A percentile compares a stretch with the other conserved stretches of the same genome.
phyloP scores from a whole-genome alignment of 2,113 vertebrate genomes.

The Grantiella picta region DNA sequence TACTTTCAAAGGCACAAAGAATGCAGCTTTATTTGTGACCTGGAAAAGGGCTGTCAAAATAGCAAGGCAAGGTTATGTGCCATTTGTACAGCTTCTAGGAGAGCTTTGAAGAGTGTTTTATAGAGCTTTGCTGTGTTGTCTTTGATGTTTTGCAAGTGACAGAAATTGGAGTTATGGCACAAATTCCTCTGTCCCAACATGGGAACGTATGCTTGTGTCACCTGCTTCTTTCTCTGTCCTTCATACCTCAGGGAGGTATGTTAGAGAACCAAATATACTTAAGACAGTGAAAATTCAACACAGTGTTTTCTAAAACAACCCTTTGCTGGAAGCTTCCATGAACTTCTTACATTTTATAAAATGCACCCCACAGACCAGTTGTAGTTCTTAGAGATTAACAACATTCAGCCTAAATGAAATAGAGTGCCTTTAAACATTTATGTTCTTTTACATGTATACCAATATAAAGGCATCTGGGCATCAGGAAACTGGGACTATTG shows the following conservation, averaged over 20 bases:
- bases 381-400: background rate
- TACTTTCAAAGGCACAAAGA: conserved; percentile 68
- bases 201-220: background rate
- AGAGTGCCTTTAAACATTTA: background rate
- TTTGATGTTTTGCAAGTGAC: background rate
- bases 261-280: background rate
- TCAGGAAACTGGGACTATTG: background rate
- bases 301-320: background rate
- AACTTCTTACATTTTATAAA: background rate
- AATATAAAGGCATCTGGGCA: background rate
- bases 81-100: conserved; percentile 1
- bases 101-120: background rate
- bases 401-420: background rate
- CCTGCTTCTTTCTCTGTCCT: background rate
- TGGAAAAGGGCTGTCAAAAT: conserved; percentile 70
- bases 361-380: background rate
- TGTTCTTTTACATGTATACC: background rate
- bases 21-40: conserved; percentile 56
- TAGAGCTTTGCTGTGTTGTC: background rate
- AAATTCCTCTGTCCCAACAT: background rate
- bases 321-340: background rate
- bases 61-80: conserved; percentile 32
- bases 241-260: background rate
- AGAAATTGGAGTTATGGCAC: background rate
- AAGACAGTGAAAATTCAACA: background rate